These are phyloP conservation scores for Podarcis cretensis DNA, from an alignment of 2,113 vertebrate genomes.

Conservation along the genomic window DNA sequence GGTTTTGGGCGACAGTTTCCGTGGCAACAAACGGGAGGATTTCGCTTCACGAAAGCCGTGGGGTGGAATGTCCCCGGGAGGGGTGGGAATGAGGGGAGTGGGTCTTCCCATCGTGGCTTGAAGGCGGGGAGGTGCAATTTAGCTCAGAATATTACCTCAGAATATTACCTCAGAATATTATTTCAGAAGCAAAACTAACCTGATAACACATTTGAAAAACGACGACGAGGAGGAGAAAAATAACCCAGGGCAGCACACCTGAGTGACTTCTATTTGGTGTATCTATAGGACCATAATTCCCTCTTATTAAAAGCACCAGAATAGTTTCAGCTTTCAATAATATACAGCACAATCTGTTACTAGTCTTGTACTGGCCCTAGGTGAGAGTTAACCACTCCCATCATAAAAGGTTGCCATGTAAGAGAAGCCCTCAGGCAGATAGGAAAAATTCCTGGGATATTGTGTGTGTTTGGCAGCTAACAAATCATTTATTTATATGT, in stretches of 20 bases:
- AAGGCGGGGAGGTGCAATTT: not conserved
- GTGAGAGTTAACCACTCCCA: not conserved
- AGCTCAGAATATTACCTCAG: too few species aligned
- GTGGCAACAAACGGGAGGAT: not conserved
- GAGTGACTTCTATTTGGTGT: not conserved
- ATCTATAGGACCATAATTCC: not conserved
- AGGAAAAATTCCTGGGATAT: not conserved
- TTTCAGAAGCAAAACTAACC: not conserved
- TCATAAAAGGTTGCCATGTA: not conserved
- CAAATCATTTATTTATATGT: not conserved
- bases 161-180: not conserved
- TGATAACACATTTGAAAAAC: not conserved
- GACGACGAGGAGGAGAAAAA: too few species aligned
- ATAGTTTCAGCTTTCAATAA: too few species aligned
- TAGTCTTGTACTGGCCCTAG: too few species aligned
- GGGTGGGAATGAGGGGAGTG: fast-evolving
- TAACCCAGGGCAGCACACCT: not conserved
- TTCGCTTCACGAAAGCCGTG: not conserved
- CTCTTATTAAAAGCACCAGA: too few species aligned
- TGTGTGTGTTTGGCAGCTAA: not conserved
- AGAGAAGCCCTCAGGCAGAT: not conserved
- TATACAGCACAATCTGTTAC: not conserved
- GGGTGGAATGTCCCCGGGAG: not conserved
- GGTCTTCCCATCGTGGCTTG: not conserved
- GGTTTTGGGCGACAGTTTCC: not conserved